Base-by-base conservation (phyloP, 2,888 invertebrate genomes). In the Zhuqinia jingwanae region DNA sequence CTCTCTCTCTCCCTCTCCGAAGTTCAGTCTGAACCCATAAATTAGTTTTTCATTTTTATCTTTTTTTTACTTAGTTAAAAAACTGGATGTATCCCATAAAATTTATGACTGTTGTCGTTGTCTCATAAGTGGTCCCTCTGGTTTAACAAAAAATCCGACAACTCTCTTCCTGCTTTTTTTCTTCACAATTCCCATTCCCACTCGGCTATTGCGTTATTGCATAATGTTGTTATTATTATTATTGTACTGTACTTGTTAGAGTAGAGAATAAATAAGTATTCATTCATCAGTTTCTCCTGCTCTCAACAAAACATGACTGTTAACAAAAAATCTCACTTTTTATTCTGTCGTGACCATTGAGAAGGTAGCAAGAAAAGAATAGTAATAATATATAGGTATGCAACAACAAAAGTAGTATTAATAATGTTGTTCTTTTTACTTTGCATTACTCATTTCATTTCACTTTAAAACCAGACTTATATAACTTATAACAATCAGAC, bases 381-480 rank as follows among this genome's bases (percentile, higher is more conserved):
- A 56, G n/a, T 30, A 30, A 17, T 27, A 3, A 6, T n/a, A 5
- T 68, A 30, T 15, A 70, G 22, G 20, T 22, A 20, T 11, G 27
- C 60, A 60, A 6, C 27, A 27, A 27, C 60, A 60, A 27, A n/a
- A 60, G 13, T 60, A 20, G 56, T 20, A 60, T n/a, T n/a, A n/a
- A 60, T 60, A 27, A n/a, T 2, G 20, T 22, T 5, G 56, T 60
- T 15, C 27, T 3, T 1, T 15, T 17, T 8, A 3, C 60, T 27
- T 50, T 47, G 8, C 73, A 73, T 73, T 73, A 50, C n/a, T 73
- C 73, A 73, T 73, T 73, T 70, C 47, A 47, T 47, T 50, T n/a
- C n/a, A n/a, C n/a, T n/a, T n/a, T 50, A 50, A 47, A 27, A 73
- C 50, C 20, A 70, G 70, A 45, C 45, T 5, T n/a, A n/a, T n/a